A percentile compares a stretch with the other conserved stretches of the same genome.
Conservation (phyloP, 2,888 invertebrate species). For the Julus scandinavius region DNA sequence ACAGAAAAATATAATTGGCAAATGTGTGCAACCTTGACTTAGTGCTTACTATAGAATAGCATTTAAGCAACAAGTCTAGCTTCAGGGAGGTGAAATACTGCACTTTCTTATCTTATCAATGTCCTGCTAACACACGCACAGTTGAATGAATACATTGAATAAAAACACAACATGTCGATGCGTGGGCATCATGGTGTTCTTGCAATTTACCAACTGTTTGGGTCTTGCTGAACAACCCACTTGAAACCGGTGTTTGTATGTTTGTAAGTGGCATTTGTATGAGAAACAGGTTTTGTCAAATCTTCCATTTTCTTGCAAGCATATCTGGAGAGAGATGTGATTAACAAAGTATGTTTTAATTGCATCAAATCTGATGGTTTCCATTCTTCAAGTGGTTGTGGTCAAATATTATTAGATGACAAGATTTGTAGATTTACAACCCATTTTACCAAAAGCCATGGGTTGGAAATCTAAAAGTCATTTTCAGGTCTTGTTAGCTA, state of each 20-base stretch:
- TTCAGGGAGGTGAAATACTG: conserved; percentile 9
- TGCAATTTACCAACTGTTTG: background rate
- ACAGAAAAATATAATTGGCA: background rate
- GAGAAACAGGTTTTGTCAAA: background rate
- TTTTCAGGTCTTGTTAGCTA: too few relatives aligned
- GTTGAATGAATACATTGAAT: background rate
- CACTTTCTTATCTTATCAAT: background rate
- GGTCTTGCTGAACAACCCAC: background rate
- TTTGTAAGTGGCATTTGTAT: background rate
- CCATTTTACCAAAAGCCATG: too few relatives aligned
- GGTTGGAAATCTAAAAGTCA: too few relatives aligned
- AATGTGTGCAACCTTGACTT: background rate
- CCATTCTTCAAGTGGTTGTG: too few relatives aligned
- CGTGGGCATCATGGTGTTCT: background rate
- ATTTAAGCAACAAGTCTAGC: background rate
- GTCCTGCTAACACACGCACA: background rate
- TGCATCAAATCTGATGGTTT: too few relatives aligned
- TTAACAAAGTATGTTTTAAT: too few relatives aligned
- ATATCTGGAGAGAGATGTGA: background rate
- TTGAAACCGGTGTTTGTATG: background rate
- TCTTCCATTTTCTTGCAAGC: background rate
- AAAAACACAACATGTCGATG: background rate
- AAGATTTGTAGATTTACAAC: too few relatives aligned
- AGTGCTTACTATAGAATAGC: background rate
- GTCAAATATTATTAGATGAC: too few relatives aligned